Conservation (phyloP, 2,113 vertebrate genomes). For the Accipiter virgatus region DNA sequence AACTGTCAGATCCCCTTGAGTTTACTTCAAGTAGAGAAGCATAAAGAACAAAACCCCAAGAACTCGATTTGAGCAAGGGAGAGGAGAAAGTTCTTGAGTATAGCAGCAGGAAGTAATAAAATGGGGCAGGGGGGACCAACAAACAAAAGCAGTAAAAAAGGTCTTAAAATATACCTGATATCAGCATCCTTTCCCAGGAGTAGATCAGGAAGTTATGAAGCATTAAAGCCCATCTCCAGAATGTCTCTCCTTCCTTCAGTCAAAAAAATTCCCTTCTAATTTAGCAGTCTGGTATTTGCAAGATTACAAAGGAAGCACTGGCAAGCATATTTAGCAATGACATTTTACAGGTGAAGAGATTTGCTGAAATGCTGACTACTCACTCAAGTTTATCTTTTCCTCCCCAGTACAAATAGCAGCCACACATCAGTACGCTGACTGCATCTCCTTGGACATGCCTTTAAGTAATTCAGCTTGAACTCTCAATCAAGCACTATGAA, state of each 20-base stretch:
- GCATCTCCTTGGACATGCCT: not conserved
- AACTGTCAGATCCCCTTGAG: not conserved
- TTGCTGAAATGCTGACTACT: not conserved
- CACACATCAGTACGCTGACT: not conserved
- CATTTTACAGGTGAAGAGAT: constrained; percentile 24
- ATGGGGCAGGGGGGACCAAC: accelerated
- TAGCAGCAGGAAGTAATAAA: not conserved
- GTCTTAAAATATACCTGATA: not conserved
- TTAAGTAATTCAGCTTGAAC: not conserved
- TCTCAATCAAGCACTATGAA: not conserved
- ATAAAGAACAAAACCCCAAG: not conserved
- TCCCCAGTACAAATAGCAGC: not conserved
- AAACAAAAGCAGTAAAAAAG: not conserved
- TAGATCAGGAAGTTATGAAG: not conserved
- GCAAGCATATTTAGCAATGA: not conserved
- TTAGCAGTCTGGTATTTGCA: not conserved
- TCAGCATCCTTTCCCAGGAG: not conserved
- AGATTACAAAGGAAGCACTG: not conserved
- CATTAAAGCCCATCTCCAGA: not conserved
- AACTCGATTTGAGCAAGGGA: not conserved
- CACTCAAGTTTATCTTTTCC: not conserved
- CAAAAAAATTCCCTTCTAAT: not conserved
- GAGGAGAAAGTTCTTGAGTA: not conserved
- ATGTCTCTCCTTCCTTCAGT: not conserved
- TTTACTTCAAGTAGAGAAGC: not conserved